Base-by-base conservation (phyloP, 2,888 invertebrate species). In the Andrena bicolor region DNA sequence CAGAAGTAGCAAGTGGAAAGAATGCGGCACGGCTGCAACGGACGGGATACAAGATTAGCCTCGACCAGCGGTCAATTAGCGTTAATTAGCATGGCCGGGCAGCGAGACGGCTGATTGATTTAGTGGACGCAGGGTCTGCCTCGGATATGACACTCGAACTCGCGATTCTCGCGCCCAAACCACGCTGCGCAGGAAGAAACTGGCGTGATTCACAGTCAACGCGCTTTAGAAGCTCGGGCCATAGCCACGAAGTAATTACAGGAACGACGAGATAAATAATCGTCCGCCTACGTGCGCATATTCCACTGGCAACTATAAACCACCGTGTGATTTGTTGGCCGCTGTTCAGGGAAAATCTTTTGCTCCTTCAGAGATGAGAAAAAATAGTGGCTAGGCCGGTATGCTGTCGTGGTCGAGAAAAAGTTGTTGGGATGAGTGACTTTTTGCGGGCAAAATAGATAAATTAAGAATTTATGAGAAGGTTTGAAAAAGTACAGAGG, bases 41-140 rank as follows among this genome's bases (percentile, higher is more conserved):
- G 28, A 60, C 69, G 41, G n/a, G 23, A 26, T 73, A 30, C 66
- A 48, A 58, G 79, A 80, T 79, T 64, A 51, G 74, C 82, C 71
- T 63, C 85, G 86, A 81, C 85, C 83, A 80, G 78, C 86, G 86
- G 76, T 90, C 90, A 90, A 91, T 91, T 90, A 90, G 86, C 83
- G 80, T 84, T 90, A 91, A 91, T 91, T 90, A 90, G 83, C 87
- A 85, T 86, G 84, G 84, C 79, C 83, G 73, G 30, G 61, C 23
- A 48, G 68, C 23, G 73, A 23, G 66, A 71, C 77, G 76, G 75
- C 81, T 88, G 90, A 91, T 90, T 90, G 91, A 91, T 91, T 90
- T 91, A 91, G 83, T 88, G 82, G 89, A 88, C 87, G 76, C 61
- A 16, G 80, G 80, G 35, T 53, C 72, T 53, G 41, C 68, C 41